Evolutionary conservation across 37 sponge, comb jelly and placozoan species (phyloP), one percentile per base, ranked within the genome.

Genomic region (Aplysina aerophoba): DNA sequence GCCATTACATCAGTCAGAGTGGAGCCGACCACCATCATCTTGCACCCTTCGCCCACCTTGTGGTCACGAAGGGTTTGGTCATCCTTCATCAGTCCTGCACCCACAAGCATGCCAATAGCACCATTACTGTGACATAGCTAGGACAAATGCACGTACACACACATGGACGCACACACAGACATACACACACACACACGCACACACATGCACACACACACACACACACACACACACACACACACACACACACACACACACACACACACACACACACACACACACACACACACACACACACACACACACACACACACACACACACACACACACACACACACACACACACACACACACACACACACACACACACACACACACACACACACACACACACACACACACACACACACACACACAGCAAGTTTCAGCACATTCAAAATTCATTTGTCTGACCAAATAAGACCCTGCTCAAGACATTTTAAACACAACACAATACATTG

Each of bases 1-100:
- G 92, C 81, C 35, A 97, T 79, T 20, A 97, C 87, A 59, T 97
- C 98, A 37, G 50, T 82, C 59, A 95, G 63, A 20, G 98, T 95
- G 17, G 95, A 93, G 0, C 98, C 98, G 0, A 97, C 90, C n/a
- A 93, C 86, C 94, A 97, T 97, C 94, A 97, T 95, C 79, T 95
- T 97, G 50, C 87, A 74, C 0, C 92, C 91, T 20, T 85, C 61
- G 1, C 79, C 62, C 14, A 97, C 87, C 59, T 91, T 93, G n/a
- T 86, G 79, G 20, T 95, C 98, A 54, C 88, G 68, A 0, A 97
- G 81, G 0, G 93, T 91, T 60, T 79, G 84, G 31, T 95, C 98
- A 57, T 97, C 95, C 73, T 93, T 97, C 39, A 97, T 68, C 56
- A 91, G 27, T 33, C 97, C 97, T 96, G 57, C 55, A 79, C 20